Base-by-base conservation (phyloP, 2,888 invertebrate species). In the Malthinus seriepunctatus region DNA sequence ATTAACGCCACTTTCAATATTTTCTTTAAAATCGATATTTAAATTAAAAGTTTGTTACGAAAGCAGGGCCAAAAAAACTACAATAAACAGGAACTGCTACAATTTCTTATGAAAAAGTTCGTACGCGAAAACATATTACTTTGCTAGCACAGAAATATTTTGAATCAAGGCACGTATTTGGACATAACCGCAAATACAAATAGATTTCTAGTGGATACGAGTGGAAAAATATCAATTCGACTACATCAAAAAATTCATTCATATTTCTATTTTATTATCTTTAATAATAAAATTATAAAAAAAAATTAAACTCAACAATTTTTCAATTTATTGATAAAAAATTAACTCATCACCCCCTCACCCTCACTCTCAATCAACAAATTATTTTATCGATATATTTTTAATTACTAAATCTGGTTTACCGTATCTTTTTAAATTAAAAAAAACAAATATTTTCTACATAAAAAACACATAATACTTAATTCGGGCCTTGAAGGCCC, bases 121-220 rank as follows among this genome's bases (percentile, higher is more conserved):
- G 32, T 52, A 45, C 37, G 12, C 37, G 46, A 42, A 15, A 35
- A 37, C 11, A 39, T 32, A 51, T 42, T 42, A 42, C 38, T 23
- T 23, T 23, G 23, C 23, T 8, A 52, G 35, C 46, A 32, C 34
- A 46, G 15, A 42, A 42, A 42, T 23, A 46, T 56, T 56, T 31
- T 46, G 11, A 56, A 51, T 46, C 56, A 46, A 39, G 32, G 46
- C 56, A 56, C 56, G 56, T 56, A 56, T 37, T 34, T 51, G 32
- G 39, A 34, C 46, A 51, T 56, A 42, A 51, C 50, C 50, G 51
- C 51, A 56, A 56, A 51, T 45, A 51, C 56, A 56, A 56, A 56
- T 56, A 56, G 47, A 56, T 56, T 56, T 56, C 15, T 52, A 52
- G 52, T 52, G 52, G 32, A 52, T 52, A 46, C 37, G 52, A 37